Evolutionary conservation across 2,797 vertebrate species (phyloP).

Genomic region (Taenioides sp.): DNA sequence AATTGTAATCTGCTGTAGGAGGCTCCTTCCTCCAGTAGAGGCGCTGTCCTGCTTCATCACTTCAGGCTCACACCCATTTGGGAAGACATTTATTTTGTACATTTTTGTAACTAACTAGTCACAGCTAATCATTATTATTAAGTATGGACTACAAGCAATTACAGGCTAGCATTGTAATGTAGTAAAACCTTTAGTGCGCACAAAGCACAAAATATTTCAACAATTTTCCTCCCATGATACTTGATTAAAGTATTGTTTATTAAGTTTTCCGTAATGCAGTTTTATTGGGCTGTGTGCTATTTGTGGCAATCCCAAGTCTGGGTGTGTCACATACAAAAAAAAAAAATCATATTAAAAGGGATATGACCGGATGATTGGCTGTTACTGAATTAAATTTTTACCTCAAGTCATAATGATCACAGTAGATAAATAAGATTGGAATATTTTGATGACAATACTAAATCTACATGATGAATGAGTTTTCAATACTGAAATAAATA

Average conservation of each 20-base stretch:
- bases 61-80: conserved; percentile 35
- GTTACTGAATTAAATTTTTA: conserved; percentile 8
- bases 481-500: not conserved
- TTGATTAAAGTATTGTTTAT: not conserved
- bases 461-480: conserved; percentile 29
- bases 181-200: not conserved
- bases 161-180: not conserved
- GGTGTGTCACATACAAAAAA: not conserved
- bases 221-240: not conserved
- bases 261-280: not conserved
- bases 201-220: not conserved
- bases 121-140: conserved; percentile 23
- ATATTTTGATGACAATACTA: not conserved
- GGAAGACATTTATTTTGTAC: not conserved
- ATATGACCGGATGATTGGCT: not conserved
- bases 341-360: not conserved
- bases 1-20: conserved; percentile 30
- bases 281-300: not conserved
- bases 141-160: not conserved
- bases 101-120: conserved; percentile 10
- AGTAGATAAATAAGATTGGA: not conserved
- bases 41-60: conserved; percentile 47
- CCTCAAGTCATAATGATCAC: not conserved
- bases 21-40: conserved; percentile 35
- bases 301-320: not conserved